A percentile compares a stretch with the other conserved stretches of the same genome.
phyloP scores from a whole-genome alignment of 1,140 invertebrate species.

The Paraescarpia echinospica region DNA sequence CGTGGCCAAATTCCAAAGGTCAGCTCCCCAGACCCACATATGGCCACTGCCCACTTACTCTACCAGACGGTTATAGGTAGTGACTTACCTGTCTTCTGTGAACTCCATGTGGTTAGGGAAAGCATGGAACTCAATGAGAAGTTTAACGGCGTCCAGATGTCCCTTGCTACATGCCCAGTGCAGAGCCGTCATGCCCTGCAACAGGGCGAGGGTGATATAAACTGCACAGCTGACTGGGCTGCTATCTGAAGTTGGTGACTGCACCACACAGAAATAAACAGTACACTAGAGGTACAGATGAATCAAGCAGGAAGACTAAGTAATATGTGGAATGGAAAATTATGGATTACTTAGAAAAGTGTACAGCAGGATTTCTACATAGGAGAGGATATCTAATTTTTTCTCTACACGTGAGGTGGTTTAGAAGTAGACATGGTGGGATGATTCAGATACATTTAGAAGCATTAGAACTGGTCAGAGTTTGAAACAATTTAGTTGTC shows the following conservation, averaged over 20 bases:
- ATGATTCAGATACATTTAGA: not conserved
- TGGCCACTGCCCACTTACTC: too few species aligned
- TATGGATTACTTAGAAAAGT: not conserved
- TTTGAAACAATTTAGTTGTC: too few species aligned
- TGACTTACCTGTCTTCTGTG: constrained; percentile 54
- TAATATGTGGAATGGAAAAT: not conserved
- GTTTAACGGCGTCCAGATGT: constrained; percentile 56
- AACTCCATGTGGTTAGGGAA: constrained; percentile 58
- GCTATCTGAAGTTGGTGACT: too few species aligned
- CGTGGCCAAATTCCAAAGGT: too few species aligned
- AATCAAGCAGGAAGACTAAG: too few species aligned
- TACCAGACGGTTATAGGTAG: too few species aligned
- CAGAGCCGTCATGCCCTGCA: constrained; percentile 57
- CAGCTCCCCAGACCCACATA: too few species aligned
- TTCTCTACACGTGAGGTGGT: not conserved
- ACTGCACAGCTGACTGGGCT: not conserved
- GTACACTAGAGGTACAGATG: not conserved
- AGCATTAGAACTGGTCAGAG: too few species aligned
- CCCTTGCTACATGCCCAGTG: constrained; percentile 59
- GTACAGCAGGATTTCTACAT: not conserved
- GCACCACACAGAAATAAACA: not conserved
- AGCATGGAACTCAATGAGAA: constrained; percentile 54
- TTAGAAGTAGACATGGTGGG: not conserved
- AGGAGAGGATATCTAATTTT: not conserved
- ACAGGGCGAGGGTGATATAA: constrained; percentile 6